phyloP scores from a whole-genome alignment of 2,113 vertebrate species.

The Nanger granti region DNA sequence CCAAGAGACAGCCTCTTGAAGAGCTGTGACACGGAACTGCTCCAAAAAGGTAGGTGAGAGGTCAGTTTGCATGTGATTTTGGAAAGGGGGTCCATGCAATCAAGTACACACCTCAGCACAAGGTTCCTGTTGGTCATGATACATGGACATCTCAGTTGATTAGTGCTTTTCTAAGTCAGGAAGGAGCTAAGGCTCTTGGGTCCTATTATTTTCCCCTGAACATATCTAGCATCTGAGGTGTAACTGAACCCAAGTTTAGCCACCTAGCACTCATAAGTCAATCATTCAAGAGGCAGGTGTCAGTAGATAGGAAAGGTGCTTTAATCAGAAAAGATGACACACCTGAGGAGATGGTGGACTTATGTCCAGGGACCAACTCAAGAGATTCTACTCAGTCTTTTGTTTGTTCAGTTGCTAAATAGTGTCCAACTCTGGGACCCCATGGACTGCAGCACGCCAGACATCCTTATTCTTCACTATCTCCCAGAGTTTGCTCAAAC shows the following conservation, averaged over 20 bases:
- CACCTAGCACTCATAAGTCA: neutral
- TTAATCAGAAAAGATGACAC: neutral
- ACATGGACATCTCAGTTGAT: neutral
- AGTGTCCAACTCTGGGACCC: neutral
- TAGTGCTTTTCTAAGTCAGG: neutral
- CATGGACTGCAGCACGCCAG: neutral
- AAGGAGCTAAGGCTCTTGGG: neutral
- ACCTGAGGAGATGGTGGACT: neutral
- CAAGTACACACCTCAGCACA: neutral
- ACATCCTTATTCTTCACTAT: neutral
- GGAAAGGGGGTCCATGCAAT: neutral
- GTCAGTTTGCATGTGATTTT: neutral
- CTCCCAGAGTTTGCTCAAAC: neutral
- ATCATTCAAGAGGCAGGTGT: neutral
- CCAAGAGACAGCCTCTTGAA: neutral
- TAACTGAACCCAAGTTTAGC: neutral
- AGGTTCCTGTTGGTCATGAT: too few relatives aligned
- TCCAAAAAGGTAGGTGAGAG: neutral
- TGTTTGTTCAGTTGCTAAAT: neutral
- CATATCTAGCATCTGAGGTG: neutral
- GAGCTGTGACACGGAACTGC: neutral
- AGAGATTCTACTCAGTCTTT: neutral
- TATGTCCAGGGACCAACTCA: neutral
- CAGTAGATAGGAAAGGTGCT: neutral
- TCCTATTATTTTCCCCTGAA: neutral